Conservation (phyloP, 2,113 vertebrate genomes). For the Upupa epops region DNA sequence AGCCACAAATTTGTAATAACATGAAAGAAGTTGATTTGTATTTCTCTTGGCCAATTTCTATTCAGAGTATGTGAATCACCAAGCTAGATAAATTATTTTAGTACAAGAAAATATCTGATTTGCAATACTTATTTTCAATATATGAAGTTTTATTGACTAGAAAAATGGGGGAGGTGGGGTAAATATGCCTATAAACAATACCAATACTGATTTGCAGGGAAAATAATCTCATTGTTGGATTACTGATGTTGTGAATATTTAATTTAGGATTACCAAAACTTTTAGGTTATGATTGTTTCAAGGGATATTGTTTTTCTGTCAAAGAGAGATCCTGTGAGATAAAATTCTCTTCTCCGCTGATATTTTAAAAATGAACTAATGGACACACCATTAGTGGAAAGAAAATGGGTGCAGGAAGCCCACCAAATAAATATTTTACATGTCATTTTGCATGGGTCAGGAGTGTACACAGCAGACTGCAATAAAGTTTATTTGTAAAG, state of each 20-base stretch:
- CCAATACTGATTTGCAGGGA: neutral
- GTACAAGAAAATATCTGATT: neutral
- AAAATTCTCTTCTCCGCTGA: neutral
- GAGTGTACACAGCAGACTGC: neutral
- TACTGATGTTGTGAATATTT: neutral
- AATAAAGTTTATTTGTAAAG: neutral
- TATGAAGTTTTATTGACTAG: neutral
- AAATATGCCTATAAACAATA: neutral
- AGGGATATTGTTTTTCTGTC: neutral
- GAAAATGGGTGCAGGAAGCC: neutral
- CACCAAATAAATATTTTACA: neutral
- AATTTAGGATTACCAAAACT: neutral
- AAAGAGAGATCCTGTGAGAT: neutral
- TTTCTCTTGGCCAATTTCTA: neutral
- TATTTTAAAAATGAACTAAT: neutral
- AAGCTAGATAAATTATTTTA: neutral
- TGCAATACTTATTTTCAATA: neutral
- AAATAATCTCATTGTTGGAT: neutral
- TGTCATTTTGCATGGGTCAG: neutral
- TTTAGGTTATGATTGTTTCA: neutral
- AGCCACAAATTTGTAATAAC: neutral
- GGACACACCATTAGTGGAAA: neutral
- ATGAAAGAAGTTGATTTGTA: neutral
- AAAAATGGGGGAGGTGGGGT: neutral
- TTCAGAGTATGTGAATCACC: neutral